Evolutionary conservation across 2,113 vertebrate genomes (phyloP).

Genomic region (Glareola pratincola): DNA sequence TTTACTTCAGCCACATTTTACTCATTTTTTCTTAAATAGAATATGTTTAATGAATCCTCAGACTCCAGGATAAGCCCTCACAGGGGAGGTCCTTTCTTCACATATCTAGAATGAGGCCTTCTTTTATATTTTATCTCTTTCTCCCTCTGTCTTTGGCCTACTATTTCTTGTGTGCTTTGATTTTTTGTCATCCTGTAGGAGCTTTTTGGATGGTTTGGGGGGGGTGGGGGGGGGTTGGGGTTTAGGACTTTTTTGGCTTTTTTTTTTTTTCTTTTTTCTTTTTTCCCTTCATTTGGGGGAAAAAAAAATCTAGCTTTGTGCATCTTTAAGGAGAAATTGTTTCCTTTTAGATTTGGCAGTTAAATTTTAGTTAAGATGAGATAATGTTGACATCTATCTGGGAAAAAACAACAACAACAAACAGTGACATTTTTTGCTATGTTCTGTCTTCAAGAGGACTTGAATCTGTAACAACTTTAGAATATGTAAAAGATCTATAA

Average conservation of each 20-base stretch:
- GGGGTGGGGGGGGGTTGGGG: rapidly evolving
- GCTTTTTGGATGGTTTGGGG: not conserved
- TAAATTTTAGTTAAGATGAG: not conserved
- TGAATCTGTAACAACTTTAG: slow-evolving; percentile 16
- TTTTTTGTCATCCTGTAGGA: not conserved
- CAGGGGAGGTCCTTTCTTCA: not conserved
- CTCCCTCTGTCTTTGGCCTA: not conserved
- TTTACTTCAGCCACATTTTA: not conserved
- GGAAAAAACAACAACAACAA: not conserved
- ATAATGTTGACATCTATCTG: not conserved
- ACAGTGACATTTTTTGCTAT: not conserved
- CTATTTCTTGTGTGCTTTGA: not conserved
- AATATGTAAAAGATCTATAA: not conserved
- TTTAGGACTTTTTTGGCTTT: not conserved
- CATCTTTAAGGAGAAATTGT: not conserved
- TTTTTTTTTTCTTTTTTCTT: not conserved
- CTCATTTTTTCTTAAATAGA: not conserved
- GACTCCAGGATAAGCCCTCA: not conserved
- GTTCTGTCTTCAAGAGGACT: not conserved
- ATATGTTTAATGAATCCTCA: not conserved
- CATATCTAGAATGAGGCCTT: not conserved
- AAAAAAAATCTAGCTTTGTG: rapidly evolving
- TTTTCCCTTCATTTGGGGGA: rapidly evolving
- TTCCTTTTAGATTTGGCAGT: not conserved
- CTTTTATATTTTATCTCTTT: not conserved